Evolutionary conservation across 2,888 invertebrate species (phyloP), one percentile per base, ranked within the genome.

Genomic region (Sinhomidia bicolor): DNA sequence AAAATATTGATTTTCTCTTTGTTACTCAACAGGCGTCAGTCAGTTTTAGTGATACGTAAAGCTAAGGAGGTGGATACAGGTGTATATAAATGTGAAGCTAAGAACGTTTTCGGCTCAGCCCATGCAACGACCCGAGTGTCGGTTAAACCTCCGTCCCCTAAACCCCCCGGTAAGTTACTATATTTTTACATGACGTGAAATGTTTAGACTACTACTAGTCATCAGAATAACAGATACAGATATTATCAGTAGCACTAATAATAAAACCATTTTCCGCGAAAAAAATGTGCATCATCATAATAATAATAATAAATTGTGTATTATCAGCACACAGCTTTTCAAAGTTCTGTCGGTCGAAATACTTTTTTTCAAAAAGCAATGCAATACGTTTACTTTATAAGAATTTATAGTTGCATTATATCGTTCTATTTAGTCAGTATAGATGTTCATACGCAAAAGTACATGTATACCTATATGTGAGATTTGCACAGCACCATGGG

Each of bases 21-120:
- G 79, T 79, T 74, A 12, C 9, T 54, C 76, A 17, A 84, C 26
- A 92, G 92, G 85, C 90, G 91, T 84, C 92, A 92, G 90, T 92
- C 92, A 29, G 88, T 92, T 87, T 90, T 92, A 89, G 92, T 92
- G 90, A 92, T 92, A 90, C 92, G 92, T 74, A 92, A 91, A 86
- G 90, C 92, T 71, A 91, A 88, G 81, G 92, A 92, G 71, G 88
- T 88, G 68, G 92, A 92, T 81, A 82, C 89, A 57, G 92, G 92
- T 54, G 88, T 91, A 26, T 92, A 92, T 89, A 90, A 90, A 68
- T 92, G 92, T 85, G 91, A 92, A 89, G 92, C 91, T 9, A 91
- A 91, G 85, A 92, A 92, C 89, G 88, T 85, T 32, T 91, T 92
- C 79, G 92, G 92, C 65, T 92, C 92, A 74, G 91, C 90, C 81